Percentiles rank a stretch among this genome's conserved stretches.
Evolutionary conservation across 2,797 vertebrate genomes (phyloP).

Genomic region (Euphonia xanthogaster): DNA sequence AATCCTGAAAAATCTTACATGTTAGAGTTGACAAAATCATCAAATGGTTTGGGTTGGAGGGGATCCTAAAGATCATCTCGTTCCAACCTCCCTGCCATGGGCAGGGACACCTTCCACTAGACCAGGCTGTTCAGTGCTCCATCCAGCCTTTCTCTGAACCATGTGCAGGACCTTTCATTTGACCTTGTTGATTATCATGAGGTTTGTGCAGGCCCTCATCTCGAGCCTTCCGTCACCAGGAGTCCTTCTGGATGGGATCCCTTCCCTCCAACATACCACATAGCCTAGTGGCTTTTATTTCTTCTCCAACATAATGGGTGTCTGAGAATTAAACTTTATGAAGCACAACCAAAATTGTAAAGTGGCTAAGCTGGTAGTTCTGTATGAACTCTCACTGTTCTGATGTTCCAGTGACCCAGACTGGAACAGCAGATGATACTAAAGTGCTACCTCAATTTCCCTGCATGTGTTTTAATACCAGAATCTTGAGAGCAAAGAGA

Average conservation of each 20-base stretch:
- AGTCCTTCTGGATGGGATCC: background rate
- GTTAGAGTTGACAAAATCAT: background rate
- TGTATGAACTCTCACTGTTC: background rate
- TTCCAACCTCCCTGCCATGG: background rate
- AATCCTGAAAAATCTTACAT: background rate
- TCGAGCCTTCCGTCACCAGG: rapidly evolving
- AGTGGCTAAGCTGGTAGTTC: background rate
- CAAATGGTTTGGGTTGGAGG: background rate
- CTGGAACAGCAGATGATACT: background rate
- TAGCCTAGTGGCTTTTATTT: background rate
- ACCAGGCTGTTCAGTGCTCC: background rate
- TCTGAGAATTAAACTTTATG: background rate
- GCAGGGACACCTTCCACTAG: background rate
- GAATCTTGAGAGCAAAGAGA: background rate
- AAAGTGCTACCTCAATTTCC: background rate
- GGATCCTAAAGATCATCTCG: background rate
- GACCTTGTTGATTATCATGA: background rate
- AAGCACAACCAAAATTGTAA: background rate
- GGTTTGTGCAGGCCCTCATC: background rate
- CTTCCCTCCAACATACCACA: background rate
- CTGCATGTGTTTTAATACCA: background rate
- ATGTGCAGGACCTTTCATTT: background rate
- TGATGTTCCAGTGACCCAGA: background rate
- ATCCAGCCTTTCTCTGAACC: background rate
- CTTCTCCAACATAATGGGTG: background rate